Evolutionary conservation across 2,113 vertebrate genomes (phyloP).

Genomic region (Australoheros scitulus): DNA sequence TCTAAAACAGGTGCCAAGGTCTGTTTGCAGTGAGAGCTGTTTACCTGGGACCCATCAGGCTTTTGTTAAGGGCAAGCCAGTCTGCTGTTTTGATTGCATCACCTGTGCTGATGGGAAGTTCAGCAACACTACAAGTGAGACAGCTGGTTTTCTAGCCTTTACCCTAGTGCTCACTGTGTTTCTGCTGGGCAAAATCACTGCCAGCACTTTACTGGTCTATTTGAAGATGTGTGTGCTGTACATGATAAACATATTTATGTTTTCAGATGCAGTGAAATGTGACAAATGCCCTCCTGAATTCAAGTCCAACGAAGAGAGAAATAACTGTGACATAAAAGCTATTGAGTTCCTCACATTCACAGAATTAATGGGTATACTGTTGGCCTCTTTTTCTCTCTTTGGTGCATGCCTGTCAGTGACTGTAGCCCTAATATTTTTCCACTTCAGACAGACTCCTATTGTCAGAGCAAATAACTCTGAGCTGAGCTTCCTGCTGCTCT

Average conservation of each 20-base stretch:
- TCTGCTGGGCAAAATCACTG: conserved; percentile 63
- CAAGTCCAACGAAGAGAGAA: conserved; percentile 78
- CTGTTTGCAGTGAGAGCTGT: conserved; percentile 82
- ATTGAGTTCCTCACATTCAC: conserved; percentile 79
- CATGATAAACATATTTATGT: conserved; percentile 73
- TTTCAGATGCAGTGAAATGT: conserved; percentile 84
- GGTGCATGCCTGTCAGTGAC: conserved; percentile 76
- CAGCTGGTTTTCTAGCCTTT: conserved; percentile 60
- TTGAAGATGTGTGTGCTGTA: conserved; percentile 63
- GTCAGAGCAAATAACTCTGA: conserved; percentile 82
- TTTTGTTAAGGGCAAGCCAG: conserved; percentile 77
- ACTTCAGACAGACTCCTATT: conserved; percentile 77
- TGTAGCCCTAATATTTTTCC: conserved; percentile 77
- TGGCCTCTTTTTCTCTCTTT: conserved; percentile 76
- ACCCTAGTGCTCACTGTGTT: conserved; percentile 63
- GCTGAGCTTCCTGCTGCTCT: conserved; percentile 80
- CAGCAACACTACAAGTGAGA: conserved; percentile 83
- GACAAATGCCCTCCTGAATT: conserved; percentile 77
- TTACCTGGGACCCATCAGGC: conserved; percentile 74
- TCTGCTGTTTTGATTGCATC: conserved; percentile 83
- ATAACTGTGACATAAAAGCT: conserved; percentile 77
- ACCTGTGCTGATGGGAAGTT: conserved; percentile 80
- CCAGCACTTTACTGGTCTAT: conserved; percentile 51
- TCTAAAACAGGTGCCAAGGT: conserved; percentile 72
- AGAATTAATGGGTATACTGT: conserved; percentile 78